These are phyloP conservation scores for Epizoanthus rinbou DNA, from an alignment of 92 coral and sea anemone species.

Conservation along the genomic window DNA sequence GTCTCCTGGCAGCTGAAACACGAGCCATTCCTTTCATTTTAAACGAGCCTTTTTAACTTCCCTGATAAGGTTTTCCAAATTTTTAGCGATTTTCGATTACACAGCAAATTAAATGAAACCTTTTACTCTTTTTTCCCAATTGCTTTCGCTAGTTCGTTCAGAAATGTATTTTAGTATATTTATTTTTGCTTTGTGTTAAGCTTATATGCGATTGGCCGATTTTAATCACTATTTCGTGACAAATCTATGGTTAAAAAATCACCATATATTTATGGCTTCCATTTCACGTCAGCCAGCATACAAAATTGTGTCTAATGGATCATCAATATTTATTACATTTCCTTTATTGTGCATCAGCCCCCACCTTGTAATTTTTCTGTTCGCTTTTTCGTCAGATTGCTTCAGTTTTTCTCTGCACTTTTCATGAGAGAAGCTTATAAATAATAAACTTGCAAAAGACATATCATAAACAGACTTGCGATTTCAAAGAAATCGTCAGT, in stretches of 20 bases:
- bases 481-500: no score
- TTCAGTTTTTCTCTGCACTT: no score
- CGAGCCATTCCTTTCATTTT: conserved; percentile 31
- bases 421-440: no score
- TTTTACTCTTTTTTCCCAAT: not conserved
- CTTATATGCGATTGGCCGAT: not conserved
- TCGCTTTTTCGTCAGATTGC: no score
- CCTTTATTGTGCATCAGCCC: not conserved
- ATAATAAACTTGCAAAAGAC: no score
- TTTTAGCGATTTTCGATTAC: not conserved
- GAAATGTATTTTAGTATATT: not conserved
- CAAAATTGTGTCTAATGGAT: not conserved
- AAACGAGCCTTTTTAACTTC: not conserved
- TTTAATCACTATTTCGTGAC: not conserved
- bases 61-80: not conserved
- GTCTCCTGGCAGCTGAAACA: not conserved
- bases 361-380: no score
- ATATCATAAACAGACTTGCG: no score
- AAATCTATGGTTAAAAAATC: not conserved
- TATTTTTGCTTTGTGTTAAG: not conserved
- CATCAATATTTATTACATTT: not conserved
- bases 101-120: not conserved
- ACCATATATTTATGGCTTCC: not conserved
- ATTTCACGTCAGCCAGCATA: not conserved
- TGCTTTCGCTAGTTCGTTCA: not conserved